Conservation (phyloP, 2,888 invertebrate species). For the Drosophila barbarae region DNA sequence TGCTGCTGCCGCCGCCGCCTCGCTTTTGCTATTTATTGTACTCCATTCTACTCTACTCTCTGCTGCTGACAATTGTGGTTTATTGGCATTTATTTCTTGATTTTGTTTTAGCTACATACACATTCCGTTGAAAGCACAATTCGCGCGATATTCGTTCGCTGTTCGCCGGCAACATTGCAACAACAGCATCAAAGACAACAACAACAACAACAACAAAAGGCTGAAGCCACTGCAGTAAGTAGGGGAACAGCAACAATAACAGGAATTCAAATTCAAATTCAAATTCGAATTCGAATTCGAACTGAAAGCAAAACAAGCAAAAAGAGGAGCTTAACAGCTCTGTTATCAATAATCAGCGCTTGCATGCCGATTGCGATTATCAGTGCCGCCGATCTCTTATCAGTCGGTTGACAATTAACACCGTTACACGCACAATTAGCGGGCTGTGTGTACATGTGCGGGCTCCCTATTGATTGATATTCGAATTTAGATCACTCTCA, state of each 20-base stretch:
- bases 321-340: constrained; percentile 13
- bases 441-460: background rate
- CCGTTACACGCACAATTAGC: constrained; percentile 33
- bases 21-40: constrained; percentile 16
- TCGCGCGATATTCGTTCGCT: constrained; percentile 24
- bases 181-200: constrained; percentile 3
- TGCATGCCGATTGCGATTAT: constrained; percentile 35
- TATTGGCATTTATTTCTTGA: constrained; percentile 39
- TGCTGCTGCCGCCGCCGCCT: constrained; percentile 15
- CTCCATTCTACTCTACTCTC: constrained; percentile 10
- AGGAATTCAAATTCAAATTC: background rate
- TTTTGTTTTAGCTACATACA: constrained; percentile 63
- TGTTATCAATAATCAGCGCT: constrained; percentile 40
- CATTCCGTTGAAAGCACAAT: constrained; percentile 52
- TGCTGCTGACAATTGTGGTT: constrained; percentile 6
- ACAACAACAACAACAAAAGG: background rate
- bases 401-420: constrained; percentile 23
- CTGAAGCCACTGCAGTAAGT: constrained; percentile 16
- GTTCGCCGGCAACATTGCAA: constrained; percentile 22
- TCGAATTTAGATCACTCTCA: constrained; percentile 23
- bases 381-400: constrained; percentile 36
- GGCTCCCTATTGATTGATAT: constrained; percentile 22
- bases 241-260: background rate
- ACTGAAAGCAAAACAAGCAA: constrained; percentile 3
- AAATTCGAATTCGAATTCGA: background rate